These are phyloP conservation scores for Fistularia tabacaria DNA, from an alignment of 2,797 vertebrate genomes.

Conservation along the genomic window DNA sequence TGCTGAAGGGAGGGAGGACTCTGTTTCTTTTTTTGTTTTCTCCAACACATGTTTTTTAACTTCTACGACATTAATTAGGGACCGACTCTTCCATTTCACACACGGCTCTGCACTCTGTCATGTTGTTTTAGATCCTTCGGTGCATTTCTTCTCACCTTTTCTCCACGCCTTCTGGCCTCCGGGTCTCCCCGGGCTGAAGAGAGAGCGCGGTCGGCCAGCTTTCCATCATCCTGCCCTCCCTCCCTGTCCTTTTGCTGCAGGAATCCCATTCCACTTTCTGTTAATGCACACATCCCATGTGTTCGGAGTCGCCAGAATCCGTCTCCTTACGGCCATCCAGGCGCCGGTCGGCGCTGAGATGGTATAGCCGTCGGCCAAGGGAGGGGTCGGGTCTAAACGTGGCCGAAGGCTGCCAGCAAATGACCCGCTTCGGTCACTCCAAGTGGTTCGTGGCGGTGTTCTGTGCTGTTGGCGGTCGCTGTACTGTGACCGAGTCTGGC, in stretches of 20 bases:
- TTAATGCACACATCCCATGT: too few relatives aligned
- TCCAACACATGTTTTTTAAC: slow-evolving; percentile 15
- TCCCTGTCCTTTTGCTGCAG: slow-evolving; percentile 51
- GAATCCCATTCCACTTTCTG: too few relatives aligned
- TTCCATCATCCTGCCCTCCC: slow-evolving; percentile 45
- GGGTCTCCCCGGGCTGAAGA: too few relatives aligned
- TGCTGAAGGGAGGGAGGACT: slow-evolving; percentile 39
- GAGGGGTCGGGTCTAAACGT: background rate
- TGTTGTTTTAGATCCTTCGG: background rate
- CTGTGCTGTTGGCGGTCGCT: slow-evolving; percentile 53
- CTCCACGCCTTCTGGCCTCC: slow-evolving; percentile 38
- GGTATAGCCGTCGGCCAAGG: too few relatives aligned
- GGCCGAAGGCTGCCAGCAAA: slow-evolving; percentile 43
- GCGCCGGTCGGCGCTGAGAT: too few relatives aligned
- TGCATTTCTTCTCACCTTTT: slow-evolving; percentile 8
- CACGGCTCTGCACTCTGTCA: background rate
- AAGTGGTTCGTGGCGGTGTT: slow-evolving; percentile 52
- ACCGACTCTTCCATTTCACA: slow-evolving; percentile 8
- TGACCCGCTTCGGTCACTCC: slow-evolving; percentile 41
- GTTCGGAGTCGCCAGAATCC: slow-evolving; percentile 22
- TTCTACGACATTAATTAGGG: slow-evolving; percentile 40
- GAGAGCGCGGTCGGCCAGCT: slow-evolving; percentile 58
- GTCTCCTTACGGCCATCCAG: slow-evolving; percentile 17
- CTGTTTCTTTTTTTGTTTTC: slow-evolving; percentile 16
- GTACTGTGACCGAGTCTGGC: slow-evolving; percentile 40